These are phyloP conservation scores for Colostygia pectinataria DNA, from an alignment of 2,888 invertebrate genomes.

Conservation along the genomic window DNA sequence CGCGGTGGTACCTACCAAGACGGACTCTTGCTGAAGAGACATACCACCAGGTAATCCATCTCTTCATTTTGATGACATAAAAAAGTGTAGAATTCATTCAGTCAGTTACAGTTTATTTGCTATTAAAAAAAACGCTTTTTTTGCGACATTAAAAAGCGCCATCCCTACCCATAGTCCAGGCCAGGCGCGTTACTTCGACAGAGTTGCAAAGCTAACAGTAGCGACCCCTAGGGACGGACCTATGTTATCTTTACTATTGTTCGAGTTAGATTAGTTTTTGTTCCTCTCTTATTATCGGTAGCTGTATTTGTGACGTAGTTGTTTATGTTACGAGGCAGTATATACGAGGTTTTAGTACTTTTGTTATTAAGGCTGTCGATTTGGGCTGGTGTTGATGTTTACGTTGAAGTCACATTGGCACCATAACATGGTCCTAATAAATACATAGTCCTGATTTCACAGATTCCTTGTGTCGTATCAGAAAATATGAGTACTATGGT, in stretches of 20 bases:
- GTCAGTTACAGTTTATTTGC: not conserved
- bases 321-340: constrained; percentile 23
- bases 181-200: constrained; percentile 30
- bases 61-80: too few relatives aligned
- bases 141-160: not conserved
- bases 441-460: too few relatives aligned
- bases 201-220: constrained; percentile 53
- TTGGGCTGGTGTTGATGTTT: not conserved
- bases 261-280: constrained; percentile 76
- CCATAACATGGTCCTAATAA: too few relatives aligned
- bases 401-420: too few relatives aligned
- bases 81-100: too few relatives aligned
- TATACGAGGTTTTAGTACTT: constrained; percentile 11
- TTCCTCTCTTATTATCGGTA: constrained; percentile 65
- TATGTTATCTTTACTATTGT: constrained; percentile 71
- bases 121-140: not conserved
- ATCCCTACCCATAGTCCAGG: constrained; percentile 13
- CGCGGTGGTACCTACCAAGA: too few relatives aligned
- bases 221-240: constrained; percentile 55
- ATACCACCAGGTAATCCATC: too few relatives aligned
- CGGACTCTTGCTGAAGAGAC: too few relatives aligned
- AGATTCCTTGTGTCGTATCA: too few relatives aligned
- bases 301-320: constrained; percentile 33
- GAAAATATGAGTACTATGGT: too few relatives aligned
- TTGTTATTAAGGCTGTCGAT: constrained; percentile 4